phyloP scores from a whole-genome alignment of 2,888 invertebrate species.

The Drosophila paranaensis region DNA sequence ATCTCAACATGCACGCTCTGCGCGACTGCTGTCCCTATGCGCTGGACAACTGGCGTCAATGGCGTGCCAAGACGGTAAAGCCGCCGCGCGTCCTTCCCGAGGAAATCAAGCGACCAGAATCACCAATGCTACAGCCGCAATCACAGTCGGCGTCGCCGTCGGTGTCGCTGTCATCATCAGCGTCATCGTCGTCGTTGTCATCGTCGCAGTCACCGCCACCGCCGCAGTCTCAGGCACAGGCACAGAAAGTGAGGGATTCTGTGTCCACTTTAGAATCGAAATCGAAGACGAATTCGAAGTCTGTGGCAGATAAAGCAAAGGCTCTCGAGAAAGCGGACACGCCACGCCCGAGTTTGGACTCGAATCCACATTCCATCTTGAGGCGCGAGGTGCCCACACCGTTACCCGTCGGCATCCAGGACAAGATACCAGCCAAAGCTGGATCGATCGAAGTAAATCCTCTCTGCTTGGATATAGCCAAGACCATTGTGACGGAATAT shows the following conservation, averaged over 20 bases:
- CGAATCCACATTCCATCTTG: conserved; percentile 1
- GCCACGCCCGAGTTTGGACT: conserved; percentile 12
- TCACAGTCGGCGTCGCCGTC: background rate
- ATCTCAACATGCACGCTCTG: conserved; percentile 89
- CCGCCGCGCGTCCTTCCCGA: conserved; percentile 68
- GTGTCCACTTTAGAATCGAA: conserved; percentile 3
- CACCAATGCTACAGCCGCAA: background rate
- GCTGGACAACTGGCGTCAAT: conserved; percentile 81
- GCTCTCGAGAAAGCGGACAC: conserved; percentile 7
- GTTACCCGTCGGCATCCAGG: background rate
- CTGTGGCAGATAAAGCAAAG: conserved; percentile 5
- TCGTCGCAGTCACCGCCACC: background rate
- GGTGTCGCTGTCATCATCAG: background rate
- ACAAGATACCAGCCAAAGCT: background rate
- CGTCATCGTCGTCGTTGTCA: background rate
- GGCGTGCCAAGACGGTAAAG: conserved; percentile 79
- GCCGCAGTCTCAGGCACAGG: background rate
- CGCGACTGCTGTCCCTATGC: conserved; percentile 92
- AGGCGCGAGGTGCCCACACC: conserved; percentile 6
- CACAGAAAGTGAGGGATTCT: background rate
- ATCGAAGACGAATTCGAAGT: background rate
- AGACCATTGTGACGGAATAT: conserved; percentile 81
- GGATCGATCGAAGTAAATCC: conserved; percentile 11
- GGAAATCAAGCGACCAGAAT: conserved; percentile 37
- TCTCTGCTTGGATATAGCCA: conserved; percentile 67